Percentiles rank a stretch among this genome's conserved stretches.
These are phyloP conservation scores for Patiria pectinifera DNA, from an alignment of 53 echinoderm and acorn worm genomes.

Conservation along the genomic window DNA sequence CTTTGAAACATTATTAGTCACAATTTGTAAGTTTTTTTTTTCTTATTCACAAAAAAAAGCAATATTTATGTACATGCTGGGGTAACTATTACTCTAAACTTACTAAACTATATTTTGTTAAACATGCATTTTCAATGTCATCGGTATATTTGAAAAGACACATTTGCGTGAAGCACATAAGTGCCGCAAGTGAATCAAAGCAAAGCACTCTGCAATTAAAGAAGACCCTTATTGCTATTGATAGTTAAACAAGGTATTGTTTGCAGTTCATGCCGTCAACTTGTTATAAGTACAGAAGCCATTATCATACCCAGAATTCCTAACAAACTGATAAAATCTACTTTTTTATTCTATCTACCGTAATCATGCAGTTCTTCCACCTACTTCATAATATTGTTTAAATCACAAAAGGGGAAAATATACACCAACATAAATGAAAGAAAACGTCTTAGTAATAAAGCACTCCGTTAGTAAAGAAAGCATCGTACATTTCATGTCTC, in stretches of 20 bases:
- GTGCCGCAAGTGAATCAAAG: neutral
- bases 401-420: conserved; percentile 39
- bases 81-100: neutral
- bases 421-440: conserved; percentile 63
- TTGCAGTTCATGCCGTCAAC: neutral
- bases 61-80: neutral
- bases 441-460: conserved; percentile 6
- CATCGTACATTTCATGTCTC: conserved; percentile 1
- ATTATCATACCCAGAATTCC: neutral
- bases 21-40: neutral
- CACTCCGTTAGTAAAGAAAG: conserved; percentile 38
- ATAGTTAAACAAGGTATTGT: conserved; percentile 3
- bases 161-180: neutral
- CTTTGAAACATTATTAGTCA: neutral
- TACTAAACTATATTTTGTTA: neutral
- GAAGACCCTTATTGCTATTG: conserved; percentile 19
- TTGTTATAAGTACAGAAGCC: conserved; percentile 1
- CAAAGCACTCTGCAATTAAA: neutral
- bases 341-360: neutral
- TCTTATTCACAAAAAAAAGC: neutral
- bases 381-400: conserved; percentile 8
- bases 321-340: neutral
- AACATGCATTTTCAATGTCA: neutral
- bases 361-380: conserved; percentile 18
- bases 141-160: too few species aligned